A percentile compares a stretch with the other conserved stretches of the same genome.
These are phyloP conservation scores for Taphrorychus bicolor DNA, from an alignment of 2,888 invertebrate genomes.

Conservation along the genomic window DNA sequence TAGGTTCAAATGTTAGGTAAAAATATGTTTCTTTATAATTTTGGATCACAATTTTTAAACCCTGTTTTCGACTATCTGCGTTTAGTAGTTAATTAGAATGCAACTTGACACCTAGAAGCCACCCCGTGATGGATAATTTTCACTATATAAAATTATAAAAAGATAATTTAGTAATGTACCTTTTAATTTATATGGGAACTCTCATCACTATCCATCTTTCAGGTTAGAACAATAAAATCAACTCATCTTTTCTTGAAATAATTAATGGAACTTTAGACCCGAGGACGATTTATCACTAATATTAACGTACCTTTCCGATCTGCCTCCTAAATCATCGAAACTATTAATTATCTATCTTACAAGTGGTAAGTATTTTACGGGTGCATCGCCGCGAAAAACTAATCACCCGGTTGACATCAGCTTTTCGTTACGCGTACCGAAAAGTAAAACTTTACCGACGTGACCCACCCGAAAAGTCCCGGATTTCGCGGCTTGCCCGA, in stretches of 20 bases:
- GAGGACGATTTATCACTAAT: background rate
- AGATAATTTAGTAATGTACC: too few relatives aligned
- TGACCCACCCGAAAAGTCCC: conserved; percentile 20
- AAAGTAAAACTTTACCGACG: conserved; percentile 1
- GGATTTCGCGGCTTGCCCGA: conserved; percentile 50
- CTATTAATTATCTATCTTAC: conserved; percentile 42
- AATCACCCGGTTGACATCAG: conserved; percentile 51
- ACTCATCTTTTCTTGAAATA: background rate
- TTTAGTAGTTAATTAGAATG: too few relatives aligned
- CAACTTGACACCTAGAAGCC: too few relatives aligned
- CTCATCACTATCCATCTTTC: too few relatives aligned
- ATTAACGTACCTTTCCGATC: conserved; percentile 10
- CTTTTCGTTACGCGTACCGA: conserved; percentile 31
- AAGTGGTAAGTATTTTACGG: conserved; percentile 28
- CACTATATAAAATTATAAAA: too few relatives aligned
- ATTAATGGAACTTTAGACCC: background rate
- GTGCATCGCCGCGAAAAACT: conserved; percentile 44
- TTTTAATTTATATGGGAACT: too few relatives aligned
- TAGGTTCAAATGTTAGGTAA: too few relatives aligned
- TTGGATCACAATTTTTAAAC: too few relatives aligned
- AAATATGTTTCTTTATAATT: too few relatives aligned
- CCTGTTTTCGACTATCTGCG: too few relatives aligned
- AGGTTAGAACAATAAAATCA: too few relatives aligned
- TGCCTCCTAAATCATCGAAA: conserved; percentile 43
- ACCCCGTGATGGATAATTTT: too few relatives aligned